A percentile compares a stretch with the other conserved stretches of the same genome.
These are phyloP conservation scores for Drosophila paramelanica DNA, from an alignment of 2,888 invertebrate genomes.

Conservation along the genomic window DNA sequence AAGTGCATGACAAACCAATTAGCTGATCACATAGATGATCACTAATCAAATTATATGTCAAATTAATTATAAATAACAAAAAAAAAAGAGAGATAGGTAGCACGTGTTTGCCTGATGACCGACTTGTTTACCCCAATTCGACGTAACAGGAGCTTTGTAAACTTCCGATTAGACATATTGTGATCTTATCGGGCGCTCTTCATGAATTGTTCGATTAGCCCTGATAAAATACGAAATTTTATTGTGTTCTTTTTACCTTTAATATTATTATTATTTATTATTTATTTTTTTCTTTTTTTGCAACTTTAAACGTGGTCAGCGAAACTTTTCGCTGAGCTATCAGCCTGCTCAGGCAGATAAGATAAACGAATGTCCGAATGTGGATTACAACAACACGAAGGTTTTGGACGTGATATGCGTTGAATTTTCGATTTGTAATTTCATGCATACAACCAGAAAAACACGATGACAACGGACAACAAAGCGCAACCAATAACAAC, in stretches of 20 bases:
- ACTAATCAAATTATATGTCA: conserved; percentile 40
- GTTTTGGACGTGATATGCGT: conserved; percentile 40
- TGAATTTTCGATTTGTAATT: conserved; percentile 35
- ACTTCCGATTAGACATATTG: background rate
- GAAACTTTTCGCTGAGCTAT: conserved; percentile 43
- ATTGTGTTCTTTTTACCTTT: conserved; percentile 10
- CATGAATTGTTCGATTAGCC: conserved; percentile 36
- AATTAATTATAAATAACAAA: conserved; percentile 2
- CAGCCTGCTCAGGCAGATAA: conserved; percentile 49
- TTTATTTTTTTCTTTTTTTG: conserved; percentile 23
- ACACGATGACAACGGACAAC: conserved; percentile 54
- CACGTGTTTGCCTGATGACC: conserved; percentile 7
- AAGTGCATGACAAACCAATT: conserved; percentile 49
- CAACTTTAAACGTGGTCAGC: conserved; percentile 48
- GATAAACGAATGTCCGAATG: conserved; percentile 50
- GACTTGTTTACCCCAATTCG: background rate
- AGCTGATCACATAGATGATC: conserved; percentile 34
- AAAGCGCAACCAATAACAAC: conserved; percentile 46
- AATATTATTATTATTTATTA: conserved; percentile 4
- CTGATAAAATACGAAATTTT: conserved; percentile 17
- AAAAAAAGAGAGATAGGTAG: background rate
- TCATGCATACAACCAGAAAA: conserved; percentile 64
- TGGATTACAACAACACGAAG: conserved; percentile 37
- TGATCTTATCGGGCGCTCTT: conserved; percentile 39
- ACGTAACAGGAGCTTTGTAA: conserved; percentile 12